These are phyloP conservation scores for Hyles lineata DNA, from an alignment of 2,888 invertebrate species.

Conservation along the genomic window DNA sequence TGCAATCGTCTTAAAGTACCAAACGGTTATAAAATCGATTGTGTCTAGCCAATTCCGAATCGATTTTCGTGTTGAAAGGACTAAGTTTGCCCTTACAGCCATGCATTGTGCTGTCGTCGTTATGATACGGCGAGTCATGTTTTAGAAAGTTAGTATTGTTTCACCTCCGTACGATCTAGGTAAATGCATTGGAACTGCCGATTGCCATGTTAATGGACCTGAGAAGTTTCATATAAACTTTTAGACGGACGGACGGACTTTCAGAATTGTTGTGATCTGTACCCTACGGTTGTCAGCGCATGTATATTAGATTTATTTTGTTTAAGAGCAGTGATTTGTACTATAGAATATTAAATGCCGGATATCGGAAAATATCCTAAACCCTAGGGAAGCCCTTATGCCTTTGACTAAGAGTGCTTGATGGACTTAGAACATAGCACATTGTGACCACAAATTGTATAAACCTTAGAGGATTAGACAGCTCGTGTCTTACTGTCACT, in stretches of 20 bases:
- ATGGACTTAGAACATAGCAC: too few relatives aligned
- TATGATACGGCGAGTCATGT: constrained; percentile 18
- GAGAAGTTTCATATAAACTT: not conserved
- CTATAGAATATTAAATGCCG: not conserved
- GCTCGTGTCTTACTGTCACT: too few relatives aligned
- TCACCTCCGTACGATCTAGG: not conserved
- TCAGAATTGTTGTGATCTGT: not conserved
- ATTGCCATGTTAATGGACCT: not conserved
- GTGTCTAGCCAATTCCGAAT: not conserved
- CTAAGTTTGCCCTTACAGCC: not conserved
- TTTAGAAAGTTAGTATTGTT: constrained; percentile 21
- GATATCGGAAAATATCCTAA: not conserved
- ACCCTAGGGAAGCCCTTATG: too few relatives aligned
- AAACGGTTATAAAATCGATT: not conserved
- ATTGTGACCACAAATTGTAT: too few relatives aligned
- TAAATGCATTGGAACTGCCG: not conserved
- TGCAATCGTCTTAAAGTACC: not conserved
- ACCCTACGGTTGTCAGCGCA: not conserved
- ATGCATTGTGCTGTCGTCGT: constrained; percentile 6
- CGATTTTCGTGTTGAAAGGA: not conserved
- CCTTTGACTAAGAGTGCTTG: too few relatives aligned
- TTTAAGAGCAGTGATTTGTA: too few relatives aligned
- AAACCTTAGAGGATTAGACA: too few relatives aligned
- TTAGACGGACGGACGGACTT: not conserved
- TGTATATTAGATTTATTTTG: not conserved